Base-by-base conservation (phyloP, 2,113 vertebrate genomes). In the Mionectes macconnelli region DNA sequence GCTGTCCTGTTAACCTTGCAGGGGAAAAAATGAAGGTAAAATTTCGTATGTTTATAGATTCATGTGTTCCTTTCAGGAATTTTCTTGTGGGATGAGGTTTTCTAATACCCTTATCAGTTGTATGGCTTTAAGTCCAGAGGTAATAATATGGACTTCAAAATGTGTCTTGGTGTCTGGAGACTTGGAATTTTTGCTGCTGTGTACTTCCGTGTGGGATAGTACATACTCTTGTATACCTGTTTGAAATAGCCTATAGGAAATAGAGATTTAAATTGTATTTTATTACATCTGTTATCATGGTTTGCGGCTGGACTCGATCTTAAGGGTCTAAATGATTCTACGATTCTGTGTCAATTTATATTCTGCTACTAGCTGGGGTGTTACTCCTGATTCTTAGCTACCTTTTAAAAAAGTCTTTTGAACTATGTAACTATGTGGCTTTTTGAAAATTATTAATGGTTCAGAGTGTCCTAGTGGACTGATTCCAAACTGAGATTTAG, bases 11-110 rank as follows among this genome's bases (percentile, higher is more conserved):
- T 91, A 91, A 85, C 23, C 21, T 85, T 87, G 27, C 84, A 93
- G 84, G 77, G 74, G 62, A 50, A 83, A 94, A 93, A 89, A 76
- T 35, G 3, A 91, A 93, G 74, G 84, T 82, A 79, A 92, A 78
- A 68, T 80, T 45, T 66, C 18, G 2, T 76, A 17, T 13, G 7
- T 82, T 88, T 77, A n/a, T 83, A 42, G 37, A 66, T 62, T 87
- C 13, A 2, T 45, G 3, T 35, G 19, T 76, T 91, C 21, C 12
- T 87, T 90, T 79, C 19, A 28, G 15, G 42, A 28, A 30, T 91
- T 89, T 83, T 76, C 44, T 50, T 68, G 39, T n/a, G 60, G 40
- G 17, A 30, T 67, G 44, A 90, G 22, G 9, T 63, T 89, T 75
- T 77, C 27, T 60, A 42, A 59, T 70, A 69, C 5, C 11, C 52